Base-by-base conservation (phyloP, 1,140 invertebrate genomes). In the Portunus trituberculatus region DNA sequence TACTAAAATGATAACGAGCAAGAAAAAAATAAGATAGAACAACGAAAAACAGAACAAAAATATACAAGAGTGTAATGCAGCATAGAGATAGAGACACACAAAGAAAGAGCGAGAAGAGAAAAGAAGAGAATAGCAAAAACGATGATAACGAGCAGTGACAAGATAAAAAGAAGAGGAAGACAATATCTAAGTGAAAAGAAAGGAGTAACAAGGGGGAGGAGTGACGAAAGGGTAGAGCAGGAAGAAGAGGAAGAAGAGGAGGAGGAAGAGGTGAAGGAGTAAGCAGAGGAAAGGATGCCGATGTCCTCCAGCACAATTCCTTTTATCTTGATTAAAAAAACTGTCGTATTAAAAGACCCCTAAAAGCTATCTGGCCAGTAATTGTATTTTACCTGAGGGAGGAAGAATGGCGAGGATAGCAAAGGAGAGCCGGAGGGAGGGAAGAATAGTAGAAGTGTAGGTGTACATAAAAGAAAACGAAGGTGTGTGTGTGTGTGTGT, bases 311-410 rank as follows among this genome's bases (percentile, higher is more conserved):
- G 84, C 84, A 28, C 39, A 87, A 32, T 10, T 31, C 46, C 89
- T 91, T 91, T 91, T 91, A 91, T 67, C 89, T 46, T 59, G 89
- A 91, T 91, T 91, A 91, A 91, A 87, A 87, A 87, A 32, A 91
- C 46, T 91, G 89, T 28, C 45, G 46, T 91, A 91, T 91, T 91
- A 91, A 91, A 91, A 59, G 45, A 12, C n/a, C 29, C 28, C 46
- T 91, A 29, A 91, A 59, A 91, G 89, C 86, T 87, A 76, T 25
- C 67, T 76, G 67, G 20, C 67, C 0, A 76, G 25, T 76, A 76
- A 76, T 76, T 76, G 67, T 76, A n/a, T 76, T 8, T 76, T 76
- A 76, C 67, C 25, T 76, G 25, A 76, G 67, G 67, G 67, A 76
- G 67, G 67, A 76, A 76, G 67, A 76, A 76, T 76, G 67, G 67